Percentiles rank a stretch among this genome's conserved stretches.
Conservation (phyloP, 2,888 invertebrate genomes). For the Sinelater perroti region DNA sequence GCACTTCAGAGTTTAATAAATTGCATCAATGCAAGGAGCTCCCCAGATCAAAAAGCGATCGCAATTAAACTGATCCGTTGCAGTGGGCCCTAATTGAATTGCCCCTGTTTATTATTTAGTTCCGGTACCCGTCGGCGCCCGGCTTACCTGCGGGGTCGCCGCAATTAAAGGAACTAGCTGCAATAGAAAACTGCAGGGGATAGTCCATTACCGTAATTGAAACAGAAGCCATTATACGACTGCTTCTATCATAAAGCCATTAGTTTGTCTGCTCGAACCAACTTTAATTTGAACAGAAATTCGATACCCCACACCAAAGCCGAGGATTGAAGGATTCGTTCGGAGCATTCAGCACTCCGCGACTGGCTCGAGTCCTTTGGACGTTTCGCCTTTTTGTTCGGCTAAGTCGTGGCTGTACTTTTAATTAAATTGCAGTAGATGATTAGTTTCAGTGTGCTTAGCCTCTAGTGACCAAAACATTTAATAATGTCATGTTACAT, state of each 20-base stretch:
- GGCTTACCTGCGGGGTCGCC: slow-evolving; percentile 1
- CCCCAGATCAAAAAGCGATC: too few relatives aligned
- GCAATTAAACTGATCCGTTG: too few relatives aligned
- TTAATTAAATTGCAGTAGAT: too few relatives aligned
- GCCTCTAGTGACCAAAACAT: too few relatives aligned
- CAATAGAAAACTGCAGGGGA: slow-evolving; percentile 17
- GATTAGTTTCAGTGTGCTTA: too few relatives aligned
- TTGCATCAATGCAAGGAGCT: too few relatives aligned
- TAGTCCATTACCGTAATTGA: slow-evolving; percentile 41
- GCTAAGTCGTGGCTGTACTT: too few relatives aligned
- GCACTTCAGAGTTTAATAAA: too few relatives aligned
- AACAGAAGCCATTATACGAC: slow-evolving; percentile 41
- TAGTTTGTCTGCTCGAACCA: slow-evolving; percentile 40
- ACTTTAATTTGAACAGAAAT: slow-evolving; percentile 41
- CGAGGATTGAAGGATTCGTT: slow-evolving; percentile 23
- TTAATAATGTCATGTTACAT: too few relatives aligned
- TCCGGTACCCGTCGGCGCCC: background rate
- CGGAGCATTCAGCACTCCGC: slow-evolving; percentile 14
- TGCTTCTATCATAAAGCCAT: slow-evolving; percentile 42
- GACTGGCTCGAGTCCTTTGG: too few relatives aligned
- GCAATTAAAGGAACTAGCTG: slow-evolving; percentile 6
- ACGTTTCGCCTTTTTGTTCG: too few relatives aligned
- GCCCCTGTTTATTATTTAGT: slow-evolving; percentile 5
- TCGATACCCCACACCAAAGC: slow-evolving; percentile 32
- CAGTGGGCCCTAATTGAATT: too few relatives aligned